Base-by-base conservation (phyloP, 1,140 invertebrate species). In the Drosophila repleta region DNA sequence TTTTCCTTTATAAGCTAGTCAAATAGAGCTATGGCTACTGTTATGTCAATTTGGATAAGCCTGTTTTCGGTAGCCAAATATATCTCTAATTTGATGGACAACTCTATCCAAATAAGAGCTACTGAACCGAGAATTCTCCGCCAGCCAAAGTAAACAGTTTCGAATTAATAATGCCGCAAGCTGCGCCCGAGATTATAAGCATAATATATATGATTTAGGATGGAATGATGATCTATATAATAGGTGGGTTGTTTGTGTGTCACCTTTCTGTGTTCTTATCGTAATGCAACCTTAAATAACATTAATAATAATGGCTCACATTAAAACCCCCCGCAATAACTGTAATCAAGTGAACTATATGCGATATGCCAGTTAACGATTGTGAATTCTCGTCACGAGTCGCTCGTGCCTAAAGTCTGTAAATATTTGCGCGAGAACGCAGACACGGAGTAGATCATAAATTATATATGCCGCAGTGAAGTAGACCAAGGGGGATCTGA, bases 381-480 rank as follows among this genome's bases (percentile, higher is more conserved):
- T 48, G 26, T 7, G 52, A 51, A 71, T 52, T 66, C 62, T 37
- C 45, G 20, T 71, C 68, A 71, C 68, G 68, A 71, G 68, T 71
- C 68, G 39, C 69, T 72, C 69, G 69, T 67, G 69, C 46, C 53
- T 71, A 71, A 71, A 71, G 61, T 72, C 69, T 20, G 69, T 52
- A 72, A 72, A 72, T 67, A 72, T 72, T 72, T 67, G 41, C 15
- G 11, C 20, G 39, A 58, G 46, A 57, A 45, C 39, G 8, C 24
- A 5, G 45, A 57, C 39, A 57, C 20, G 51, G n/a, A 57, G 24
- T 39, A 55, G 37, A 48, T 67, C 63, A 60, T 72, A 72, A 72
- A 72, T 72, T 72, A 72, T 72, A 72, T 72, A 72, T 72, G 69
- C 69, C 63, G 63, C 48, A 66, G 69, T 55, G 48, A 17, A 21